A percentile compares a stretch with the other conserved stretches of the same genome.
Evolutionary conservation across 2,888 invertebrate species (phyloP).

Genomic region (Pyrrhia umbra): DNA sequence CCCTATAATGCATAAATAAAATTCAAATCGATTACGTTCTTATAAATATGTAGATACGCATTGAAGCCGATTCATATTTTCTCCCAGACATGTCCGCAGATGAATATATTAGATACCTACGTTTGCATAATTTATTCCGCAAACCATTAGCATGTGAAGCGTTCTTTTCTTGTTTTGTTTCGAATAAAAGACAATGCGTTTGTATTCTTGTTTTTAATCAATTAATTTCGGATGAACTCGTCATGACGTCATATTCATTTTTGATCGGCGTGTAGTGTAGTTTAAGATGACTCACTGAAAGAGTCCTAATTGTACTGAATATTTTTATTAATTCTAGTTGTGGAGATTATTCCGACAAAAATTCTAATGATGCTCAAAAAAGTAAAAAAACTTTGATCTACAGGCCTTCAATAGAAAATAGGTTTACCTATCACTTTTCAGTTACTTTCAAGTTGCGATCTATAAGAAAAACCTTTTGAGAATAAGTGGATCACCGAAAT

Average conservation of each 20-base stretch:
- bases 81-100: conserved; percentile 9
- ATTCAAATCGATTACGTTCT: conserved; percentile 1
- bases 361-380: no score
- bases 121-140: conserved; percentile 26
- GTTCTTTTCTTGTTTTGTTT: conserved; percentile 15
- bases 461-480: no score
- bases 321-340: not conserved
- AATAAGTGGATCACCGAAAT: no score
- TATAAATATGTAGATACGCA: conserved; percentile 41
- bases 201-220: not conserved
- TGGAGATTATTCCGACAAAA: no score
- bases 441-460: no score
- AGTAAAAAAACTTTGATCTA: no score
- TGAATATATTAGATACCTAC: conserved; percentile 25
- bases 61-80: conserved; percentile 31
- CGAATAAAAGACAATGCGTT: not conserved
- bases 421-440: no score
- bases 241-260: not conserved
- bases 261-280: not conserved
- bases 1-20: conserved; percentile 37
- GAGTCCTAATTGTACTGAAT: not conserved
- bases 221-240: not conserved
- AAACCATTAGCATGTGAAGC: conserved; percentile 5
- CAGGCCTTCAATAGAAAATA: no score
- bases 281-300: not conserved